Evolutionary conservation across 2,113 vertebrate genomes (phyloP), one percentile per base, ranked within the genome.

Genomic region (Anolis carolinensis): DNA sequence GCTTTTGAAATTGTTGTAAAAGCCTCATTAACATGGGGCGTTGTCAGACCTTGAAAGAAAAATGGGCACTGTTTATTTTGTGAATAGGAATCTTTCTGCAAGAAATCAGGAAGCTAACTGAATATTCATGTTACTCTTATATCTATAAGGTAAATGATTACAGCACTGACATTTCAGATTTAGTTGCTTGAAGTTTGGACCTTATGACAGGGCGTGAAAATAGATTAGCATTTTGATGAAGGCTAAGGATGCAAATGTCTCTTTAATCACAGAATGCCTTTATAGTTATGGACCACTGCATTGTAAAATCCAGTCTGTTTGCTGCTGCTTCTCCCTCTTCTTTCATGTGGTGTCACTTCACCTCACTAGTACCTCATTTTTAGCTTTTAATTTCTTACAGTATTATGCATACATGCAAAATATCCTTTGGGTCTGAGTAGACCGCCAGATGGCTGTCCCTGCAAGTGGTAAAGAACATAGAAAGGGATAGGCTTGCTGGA

Each of bases 1-100:
- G 88, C 88, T 93, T 95, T 93, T 93, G 93, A 93, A 89, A 91
- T 91, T 88, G 80, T 89, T 82, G 83, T 90, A 86, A 93, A 91
- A 90, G 90, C 67, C 79, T 90, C 79, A 72, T 90, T 94, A 86
- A 78, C 50, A 73, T 89, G 30, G 84, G 3, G 36, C 87, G 83
- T 44, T 44, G 39, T 92, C 75, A 86, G 86, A 55, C 36, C 21
- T 78, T n/a, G 71, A 70, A 84, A n/a, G 88, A 91, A 87, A 92
- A 82, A 73, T 86, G 0, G 73, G 71, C 70, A 36, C 36, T 71
- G 11, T 89, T 87, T 85, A 82, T 81, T 63, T 83, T 76, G 34
- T 0, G 4, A 85, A 14, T 73, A 83, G 89, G 89, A 92, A 59
- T 36, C 52, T 65, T 52, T 52, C 48, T 83, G 34, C 77, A n/a